These are phyloP conservation scores for Ia io DNA, from an alignment of 2,113 vertebrate genomes.

Conservation along the genomic window DNA sequence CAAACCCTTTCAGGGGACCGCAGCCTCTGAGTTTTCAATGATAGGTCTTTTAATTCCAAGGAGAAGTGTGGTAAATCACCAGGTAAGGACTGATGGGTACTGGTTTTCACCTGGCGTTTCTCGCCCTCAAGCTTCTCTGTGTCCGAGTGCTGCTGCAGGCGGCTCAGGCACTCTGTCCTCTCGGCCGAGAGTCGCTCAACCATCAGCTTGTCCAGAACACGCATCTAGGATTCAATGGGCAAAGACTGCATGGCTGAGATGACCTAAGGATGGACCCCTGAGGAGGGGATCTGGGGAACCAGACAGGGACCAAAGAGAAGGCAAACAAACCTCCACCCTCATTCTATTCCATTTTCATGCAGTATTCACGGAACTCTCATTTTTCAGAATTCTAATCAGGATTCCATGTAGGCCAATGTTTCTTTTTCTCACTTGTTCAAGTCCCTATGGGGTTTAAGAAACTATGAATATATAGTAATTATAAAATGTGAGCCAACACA, in stretches of 20 bases:
- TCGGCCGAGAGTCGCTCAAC: constrained; percentile 92
- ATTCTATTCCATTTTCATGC: neutral
- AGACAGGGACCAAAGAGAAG: neutral
- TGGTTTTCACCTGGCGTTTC: constrained; percentile 88
- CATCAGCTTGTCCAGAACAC: constrained; percentile 93
- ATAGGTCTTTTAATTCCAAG: neutral
- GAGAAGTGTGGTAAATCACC: neutral
- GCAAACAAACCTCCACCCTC: neutral
- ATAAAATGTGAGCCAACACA: neutral
- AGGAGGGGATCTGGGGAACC: neutral
- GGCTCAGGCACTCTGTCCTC: constrained; percentile 90
- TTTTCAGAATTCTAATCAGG: neutral
- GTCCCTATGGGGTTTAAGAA: neutral
- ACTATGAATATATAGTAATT: neutral
- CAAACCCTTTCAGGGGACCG: neutral
- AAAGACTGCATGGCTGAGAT: neutral
- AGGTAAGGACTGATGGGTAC: neutral
- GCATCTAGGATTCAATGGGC: constrained; percentile 82
- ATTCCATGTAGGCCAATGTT: neutral
- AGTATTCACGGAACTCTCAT: too few relatives aligned
- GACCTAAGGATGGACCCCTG: too few relatives aligned
- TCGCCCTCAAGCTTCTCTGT: constrained; percentile 87
- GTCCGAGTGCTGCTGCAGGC: constrained; percentile 87
- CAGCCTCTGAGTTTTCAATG: neutral
- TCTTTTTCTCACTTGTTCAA: neutral